A percentile compares a stretch with the other conserved stretches of the same genome.
These are phyloP conservation scores for Ophion ellenae DNA, from an alignment of 2,888 invertebrate genomes.

Conservation along the genomic window DNA sequence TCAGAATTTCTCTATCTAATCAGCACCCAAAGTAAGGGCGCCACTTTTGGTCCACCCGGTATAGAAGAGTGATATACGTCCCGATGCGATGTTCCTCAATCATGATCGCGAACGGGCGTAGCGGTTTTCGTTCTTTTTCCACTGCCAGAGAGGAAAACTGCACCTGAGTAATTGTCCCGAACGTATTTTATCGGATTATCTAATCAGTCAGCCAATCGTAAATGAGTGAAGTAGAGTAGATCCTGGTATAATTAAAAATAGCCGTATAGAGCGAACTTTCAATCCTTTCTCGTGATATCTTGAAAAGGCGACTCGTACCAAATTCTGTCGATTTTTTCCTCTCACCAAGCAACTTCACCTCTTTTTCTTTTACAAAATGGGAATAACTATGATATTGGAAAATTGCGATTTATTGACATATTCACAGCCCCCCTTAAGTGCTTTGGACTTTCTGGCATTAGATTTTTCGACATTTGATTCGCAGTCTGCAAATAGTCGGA, in stretches of 20 bases:
- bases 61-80: conserved; percentile 18
- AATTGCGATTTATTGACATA: no score
- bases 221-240: conserved; percentile 22
- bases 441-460: no score
- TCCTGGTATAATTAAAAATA: conserved; percentile 12
- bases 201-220: conserved; percentile 53
- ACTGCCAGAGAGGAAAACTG: conserved; percentile 14
- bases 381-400: not conserved
- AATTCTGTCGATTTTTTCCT: not conserved
- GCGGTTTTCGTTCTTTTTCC: conserved; percentile 30
- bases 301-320: not conserved
- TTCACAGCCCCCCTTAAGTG: no score
- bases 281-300: not conserved
- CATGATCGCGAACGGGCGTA: conserved; percentile 32
- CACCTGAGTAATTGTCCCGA: conserved; percentile 30
- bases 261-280: not conserved
- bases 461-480: no score
- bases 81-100: conserved; percentile 21
- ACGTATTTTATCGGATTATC: conserved; percentile 25
- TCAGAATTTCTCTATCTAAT: not conserved
- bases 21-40: not conserved
- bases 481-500: no score
- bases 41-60: not conserved
- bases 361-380: not conserved
- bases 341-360: not conserved